A percentile compares a stretch with the other conserved stretches of the same genome.
Conservation (phyloP, 2,888 invertebrate species). For the Arrhopalites spinosus region DNA sequence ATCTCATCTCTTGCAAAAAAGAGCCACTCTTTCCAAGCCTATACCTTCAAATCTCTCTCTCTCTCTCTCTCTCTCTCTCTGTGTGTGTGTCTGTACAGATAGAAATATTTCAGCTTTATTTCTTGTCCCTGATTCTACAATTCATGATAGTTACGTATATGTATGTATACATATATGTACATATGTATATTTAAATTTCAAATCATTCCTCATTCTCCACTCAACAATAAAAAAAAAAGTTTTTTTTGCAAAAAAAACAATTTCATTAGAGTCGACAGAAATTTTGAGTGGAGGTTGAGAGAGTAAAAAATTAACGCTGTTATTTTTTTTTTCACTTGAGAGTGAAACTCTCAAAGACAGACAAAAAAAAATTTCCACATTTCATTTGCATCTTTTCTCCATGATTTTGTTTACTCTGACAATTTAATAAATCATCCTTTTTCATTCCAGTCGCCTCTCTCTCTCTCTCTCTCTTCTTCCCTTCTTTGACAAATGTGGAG, state of each 20-base stretch:
- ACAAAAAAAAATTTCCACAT: not conserved
- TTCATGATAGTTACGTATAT: not conserved
- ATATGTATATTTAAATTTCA: slow-evolving; percentile 1
- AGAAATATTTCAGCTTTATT: not conserved
- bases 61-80: not conserved
- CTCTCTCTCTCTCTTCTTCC: not conserved
- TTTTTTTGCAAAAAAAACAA: slow-evolving; percentile 1
- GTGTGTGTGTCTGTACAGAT: too few species aligned
- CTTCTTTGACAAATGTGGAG: not conserved
- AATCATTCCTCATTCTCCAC: not conserved
- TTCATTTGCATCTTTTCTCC: slow-evolving; percentile 17
- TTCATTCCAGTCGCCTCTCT: not conserved
- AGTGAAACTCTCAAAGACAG: not conserved
- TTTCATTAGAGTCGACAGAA: not conserved
- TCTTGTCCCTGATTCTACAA: not conserved
- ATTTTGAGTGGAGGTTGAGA: not conserved
- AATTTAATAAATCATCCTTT: slow-evolving; percentile 16
- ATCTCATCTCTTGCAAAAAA: not conserved
- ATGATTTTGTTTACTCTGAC: not conserved
- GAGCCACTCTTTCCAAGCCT: too few species aligned
- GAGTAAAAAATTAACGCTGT: not conserved
- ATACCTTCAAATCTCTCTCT: slow-evolving; percentile 1
- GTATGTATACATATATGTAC: not conserved
- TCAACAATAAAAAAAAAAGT: too few species aligned
- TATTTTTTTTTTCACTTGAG: not conserved